These are phyloP conservation scores for Typhlomys cinereus DNA, from an alignment of 2,113 vertebrate species.

Conservation along the genomic window DNA sequence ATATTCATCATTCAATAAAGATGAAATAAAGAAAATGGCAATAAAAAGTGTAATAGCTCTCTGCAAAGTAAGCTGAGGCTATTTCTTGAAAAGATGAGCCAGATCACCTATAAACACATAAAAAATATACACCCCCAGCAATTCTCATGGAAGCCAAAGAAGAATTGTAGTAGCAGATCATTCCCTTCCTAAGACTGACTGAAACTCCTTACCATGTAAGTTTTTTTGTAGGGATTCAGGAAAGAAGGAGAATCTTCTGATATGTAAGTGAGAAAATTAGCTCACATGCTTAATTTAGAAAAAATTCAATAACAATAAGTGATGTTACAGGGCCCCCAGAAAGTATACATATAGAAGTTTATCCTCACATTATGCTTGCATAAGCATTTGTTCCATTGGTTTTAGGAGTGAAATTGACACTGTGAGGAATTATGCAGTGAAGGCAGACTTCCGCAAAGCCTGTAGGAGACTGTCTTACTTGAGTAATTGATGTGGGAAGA, in stretches of 20 bases:
- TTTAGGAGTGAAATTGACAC: too few relatives aligned
- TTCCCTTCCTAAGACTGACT: not conserved
- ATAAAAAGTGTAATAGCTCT: not conserved
- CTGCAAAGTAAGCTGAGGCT: not conserved
- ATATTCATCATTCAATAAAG: constrained; percentile 49
- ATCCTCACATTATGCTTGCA: not conserved
- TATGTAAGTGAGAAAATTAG: not conserved
- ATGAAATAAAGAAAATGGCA: constrained; percentile 2
- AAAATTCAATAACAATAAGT: not conserved
- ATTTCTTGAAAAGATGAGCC: not conserved
- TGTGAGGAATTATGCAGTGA: too few relatives aligned
- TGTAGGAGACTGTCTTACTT: too few relatives aligned
- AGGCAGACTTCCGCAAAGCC: too few relatives aligned
- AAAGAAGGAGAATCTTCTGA: not conserved
- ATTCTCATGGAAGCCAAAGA: not conserved
- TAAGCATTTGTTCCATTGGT: too few relatives aligned
- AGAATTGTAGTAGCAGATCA: not conserved
- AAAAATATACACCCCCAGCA: not conserved
- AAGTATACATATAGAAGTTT: not conserved
- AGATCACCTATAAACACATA: not conserved
- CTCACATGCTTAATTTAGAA: not conserved
- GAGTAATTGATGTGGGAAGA: too few relatives aligned
- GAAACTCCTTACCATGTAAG: too few relatives aligned
- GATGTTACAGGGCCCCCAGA: not conserved
- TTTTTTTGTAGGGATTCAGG: too few relatives aligned